Evolutionary conservation across 2,888 invertebrate genomes (phyloP), one percentile per base, ranked within the genome.

Genomic region (Dinocampus coccinellae): DNA sequence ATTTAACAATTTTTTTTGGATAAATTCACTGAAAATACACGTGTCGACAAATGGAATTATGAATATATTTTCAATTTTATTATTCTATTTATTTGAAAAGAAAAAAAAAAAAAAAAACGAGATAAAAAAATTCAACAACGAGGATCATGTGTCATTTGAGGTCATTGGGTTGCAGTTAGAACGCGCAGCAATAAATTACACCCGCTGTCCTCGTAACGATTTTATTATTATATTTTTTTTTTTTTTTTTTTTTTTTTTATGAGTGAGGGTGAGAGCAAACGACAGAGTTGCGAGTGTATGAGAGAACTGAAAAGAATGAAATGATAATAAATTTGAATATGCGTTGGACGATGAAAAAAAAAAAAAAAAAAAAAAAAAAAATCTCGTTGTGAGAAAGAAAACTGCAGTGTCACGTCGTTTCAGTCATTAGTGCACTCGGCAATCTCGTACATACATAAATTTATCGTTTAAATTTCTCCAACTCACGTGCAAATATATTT

Each of bases 331-430:
- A 53, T 60, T 70, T 60, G 58, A 20, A 39, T 34, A 66, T 61
- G 52, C 29, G 24, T 26, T n/a, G 29, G 22, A 70, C 58, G 66
- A 52, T 52, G 66, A 61, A 70, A 70, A 66, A 29, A n/a, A n/a
- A n/a, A n/a, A n/a, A n/a, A n/a, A n/a, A n/a, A n/a, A n/a, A n/a
- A n/a, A n/a, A n/a, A n/a, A n/a, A n/a, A n/a, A n/a, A n/a, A n/a
- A n/a, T n/a, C n/a, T 11, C 47, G 16, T 11, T 42, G 33, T 10
- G 3, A 16, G 16, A 33, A 58, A 29, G 63, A 52, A 64, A 64
- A 64, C 26, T 33, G 52, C 63, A 52, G 47, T 10, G 63, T 29
- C 26, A 52, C 29, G 36, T 10, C 39, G 63, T 57, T 62, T 55
- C n/a, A 52, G 63, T 64, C 63, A 64, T 64, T 64, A 64, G 63